Evolutionary conservation across 1,140 invertebrate species (phyloP).

Genomic region (Drosophila oshimai): DNA sequence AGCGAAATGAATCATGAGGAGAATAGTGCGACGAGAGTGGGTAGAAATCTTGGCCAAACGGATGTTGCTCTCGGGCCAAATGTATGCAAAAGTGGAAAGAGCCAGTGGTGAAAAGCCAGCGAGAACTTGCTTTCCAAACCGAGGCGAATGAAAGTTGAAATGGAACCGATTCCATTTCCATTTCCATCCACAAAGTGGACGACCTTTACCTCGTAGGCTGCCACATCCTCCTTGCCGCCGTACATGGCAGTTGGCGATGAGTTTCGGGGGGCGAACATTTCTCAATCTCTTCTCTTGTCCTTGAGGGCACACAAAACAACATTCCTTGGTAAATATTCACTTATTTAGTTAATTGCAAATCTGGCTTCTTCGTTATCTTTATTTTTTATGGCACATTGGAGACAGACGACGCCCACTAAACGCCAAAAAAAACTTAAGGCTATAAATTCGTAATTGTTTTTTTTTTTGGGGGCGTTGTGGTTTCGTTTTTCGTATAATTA

Average conservation of each 20-base stretch:
- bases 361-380: constrained; percentile 29
- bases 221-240: constrained; percentile 80
- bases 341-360: constrained; percentile 30
- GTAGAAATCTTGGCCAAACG: constrained; percentile 28
- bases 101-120: constrained; percentile 11
- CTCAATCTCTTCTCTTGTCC: constrained; percentile 27
- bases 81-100: constrained; percentile 27
- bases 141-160: constrained; percentile 39
- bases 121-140: constrained; percentile 45
- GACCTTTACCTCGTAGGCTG: constrained; percentile 82
- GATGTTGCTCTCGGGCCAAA: constrained; percentile 31
- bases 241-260: constrained; percentile 78
- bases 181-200: not conserved
- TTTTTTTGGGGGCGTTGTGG: constrained; percentile 38
- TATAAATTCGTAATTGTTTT: constrained; percentile 66
- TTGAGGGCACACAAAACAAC: constrained; percentile 36
- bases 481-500: constrained; percentile 46
- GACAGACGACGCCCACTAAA: constrained; percentile 63
- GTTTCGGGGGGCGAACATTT: constrained; percentile 82
- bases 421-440: constrained; percentile 13
- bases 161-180: constrained; percentile 11
- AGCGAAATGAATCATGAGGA: constrained; percentile 57
- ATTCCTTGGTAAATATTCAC: constrained; percentile 43
- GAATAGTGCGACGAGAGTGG: constrained; percentile 11
- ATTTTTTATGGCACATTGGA: constrained; percentile 63